phyloP scores from a whole-genome alignment of 2,113 vertebrate genomes.

The Macrotus californicus region DNA sequence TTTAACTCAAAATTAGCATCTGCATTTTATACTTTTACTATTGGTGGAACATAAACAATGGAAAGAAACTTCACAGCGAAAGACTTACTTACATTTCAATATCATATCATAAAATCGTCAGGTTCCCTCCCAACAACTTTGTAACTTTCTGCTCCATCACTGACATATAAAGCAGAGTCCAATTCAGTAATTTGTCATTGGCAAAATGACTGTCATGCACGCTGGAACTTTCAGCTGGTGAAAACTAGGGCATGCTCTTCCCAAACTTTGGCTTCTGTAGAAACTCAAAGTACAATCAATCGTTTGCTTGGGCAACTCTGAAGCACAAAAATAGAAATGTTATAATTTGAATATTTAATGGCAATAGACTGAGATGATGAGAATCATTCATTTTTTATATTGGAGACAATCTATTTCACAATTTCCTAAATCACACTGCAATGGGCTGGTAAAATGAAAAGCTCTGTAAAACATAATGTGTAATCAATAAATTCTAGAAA shows the following conservation, averaged over 20 bases:
- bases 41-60: not conserved
- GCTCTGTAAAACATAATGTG: not conserved
- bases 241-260: not conserved
- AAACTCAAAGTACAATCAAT: not conserved
- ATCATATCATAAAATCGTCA: not conserved
- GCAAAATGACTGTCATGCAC: not conserved
- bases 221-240: not conserved
- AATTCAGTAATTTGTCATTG: not conserved
- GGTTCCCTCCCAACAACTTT: not conserved
- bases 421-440: not conserved
- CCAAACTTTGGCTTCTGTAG: not conserved
- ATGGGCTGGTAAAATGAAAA: not conserved
- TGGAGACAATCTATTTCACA: not conserved
- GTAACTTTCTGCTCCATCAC: not conserved
- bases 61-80: not conserved
- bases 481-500: not conserved
- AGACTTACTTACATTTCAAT: conserved; percentile 1
- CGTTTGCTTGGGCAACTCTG: not conserved
- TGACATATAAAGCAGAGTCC: not conserved
- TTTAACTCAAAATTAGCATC: not conserved
- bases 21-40: not conserved
- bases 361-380: not conserved
- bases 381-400: not conserved
- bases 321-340: not conserved
- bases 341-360: not conserved